Percentiles rank a stretch among this genome's conserved stretches.
Evolutionary conservation across 2,797 vertebrate species (phyloP).

Genomic region (Pogonophryne albipinna): DNA sequence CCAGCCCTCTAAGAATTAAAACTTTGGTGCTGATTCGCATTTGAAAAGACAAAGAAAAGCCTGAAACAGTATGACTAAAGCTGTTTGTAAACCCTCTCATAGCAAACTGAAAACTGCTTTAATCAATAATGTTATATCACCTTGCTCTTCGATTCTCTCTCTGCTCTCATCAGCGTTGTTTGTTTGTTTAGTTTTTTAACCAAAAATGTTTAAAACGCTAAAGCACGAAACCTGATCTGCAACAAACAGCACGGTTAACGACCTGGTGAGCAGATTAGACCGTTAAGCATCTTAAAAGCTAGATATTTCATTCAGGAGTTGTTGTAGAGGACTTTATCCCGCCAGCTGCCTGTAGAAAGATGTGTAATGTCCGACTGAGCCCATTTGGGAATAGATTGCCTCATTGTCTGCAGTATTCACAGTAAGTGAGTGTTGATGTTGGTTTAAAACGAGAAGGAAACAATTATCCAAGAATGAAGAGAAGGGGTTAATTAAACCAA

Average conservation of each 20-base stretch:
- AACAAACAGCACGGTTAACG: slow-evolving; percentile 1
- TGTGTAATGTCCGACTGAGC: no score
- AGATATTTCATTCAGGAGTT: background rate
- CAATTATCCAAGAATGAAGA: no score
- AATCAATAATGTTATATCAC: slow-evolving; percentile 18
- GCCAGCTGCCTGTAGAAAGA: no score
- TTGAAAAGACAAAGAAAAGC: slow-evolving; percentile 27
- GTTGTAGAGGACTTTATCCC: background rate
- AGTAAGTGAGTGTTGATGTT: no score
- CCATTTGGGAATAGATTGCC: no score
- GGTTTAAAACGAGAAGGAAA: no score
- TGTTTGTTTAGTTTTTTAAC: background rate
- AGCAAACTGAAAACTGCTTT: slow-evolving; percentile 24
- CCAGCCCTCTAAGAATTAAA: slow-evolving; percentile 20
- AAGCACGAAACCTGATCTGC: background rate
- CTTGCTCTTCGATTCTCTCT: background rate
- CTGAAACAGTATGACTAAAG: slow-evolving; percentile 30
- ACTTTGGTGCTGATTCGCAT: background rate
- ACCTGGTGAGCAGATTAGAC: background rate
- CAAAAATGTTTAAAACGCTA: background rate
- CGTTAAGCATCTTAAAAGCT: background rate
- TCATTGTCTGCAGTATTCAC: no score
- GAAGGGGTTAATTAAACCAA: no score
- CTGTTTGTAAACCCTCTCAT: slow-evolving; percentile 1
- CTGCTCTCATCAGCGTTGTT: background rate